Conservation (phyloP, 2,888 invertebrate species). For the Ophonus ardosiacus region DNA sequence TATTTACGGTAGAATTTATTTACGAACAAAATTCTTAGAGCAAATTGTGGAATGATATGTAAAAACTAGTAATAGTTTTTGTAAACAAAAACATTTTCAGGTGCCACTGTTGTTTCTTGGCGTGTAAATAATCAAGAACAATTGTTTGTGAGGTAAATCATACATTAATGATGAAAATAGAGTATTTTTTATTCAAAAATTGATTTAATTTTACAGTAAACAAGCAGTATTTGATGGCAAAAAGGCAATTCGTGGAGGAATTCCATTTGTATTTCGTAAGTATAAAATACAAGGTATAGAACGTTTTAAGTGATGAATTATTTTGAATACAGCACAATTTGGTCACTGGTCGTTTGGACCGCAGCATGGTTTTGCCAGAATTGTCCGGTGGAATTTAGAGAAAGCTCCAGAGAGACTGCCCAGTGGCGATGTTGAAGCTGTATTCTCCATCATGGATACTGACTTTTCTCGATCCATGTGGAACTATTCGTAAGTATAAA, state of each 20-base stretch:
- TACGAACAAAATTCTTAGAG: neutral
- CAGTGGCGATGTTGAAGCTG: constrained; percentile 94
- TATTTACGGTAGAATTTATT: neutral
- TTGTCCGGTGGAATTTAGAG: constrained; percentile 94
- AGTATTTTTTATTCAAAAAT: neutral
- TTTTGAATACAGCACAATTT: constrained; percentile 87
- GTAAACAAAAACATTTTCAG: constrained; percentile 78
- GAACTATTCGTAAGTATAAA: constrained; percentile 88
- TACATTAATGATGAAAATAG: constrained; percentile 4
- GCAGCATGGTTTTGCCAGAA: constrained; percentile 97
- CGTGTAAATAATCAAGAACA: constrained; percentile 97
- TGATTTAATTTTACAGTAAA: constrained; percentile 82
- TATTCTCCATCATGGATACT: constrained; percentile 94
- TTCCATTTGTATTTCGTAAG: constrained; percentile 98
- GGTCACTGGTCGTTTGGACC: constrained; percentile 97
- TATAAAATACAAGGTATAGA: constrained; percentile 71
- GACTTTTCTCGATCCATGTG: constrained; percentile 96
- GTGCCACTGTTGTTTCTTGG: constrained; percentile 98
- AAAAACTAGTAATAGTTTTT: constrained; percentile 29
- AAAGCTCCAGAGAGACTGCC: constrained; percentile 92
- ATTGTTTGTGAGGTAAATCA: constrained; percentile 93
- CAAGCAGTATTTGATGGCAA: constrained; percentile 97
- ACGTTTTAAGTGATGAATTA: neutral
- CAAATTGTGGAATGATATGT: neutral
- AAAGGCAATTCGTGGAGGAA: constrained; percentile 96